These are phyloP conservation scores for Indicator indicator DNA, from an alignment of 2,113 vertebrate species.

Conservation along the genomic window DNA sequence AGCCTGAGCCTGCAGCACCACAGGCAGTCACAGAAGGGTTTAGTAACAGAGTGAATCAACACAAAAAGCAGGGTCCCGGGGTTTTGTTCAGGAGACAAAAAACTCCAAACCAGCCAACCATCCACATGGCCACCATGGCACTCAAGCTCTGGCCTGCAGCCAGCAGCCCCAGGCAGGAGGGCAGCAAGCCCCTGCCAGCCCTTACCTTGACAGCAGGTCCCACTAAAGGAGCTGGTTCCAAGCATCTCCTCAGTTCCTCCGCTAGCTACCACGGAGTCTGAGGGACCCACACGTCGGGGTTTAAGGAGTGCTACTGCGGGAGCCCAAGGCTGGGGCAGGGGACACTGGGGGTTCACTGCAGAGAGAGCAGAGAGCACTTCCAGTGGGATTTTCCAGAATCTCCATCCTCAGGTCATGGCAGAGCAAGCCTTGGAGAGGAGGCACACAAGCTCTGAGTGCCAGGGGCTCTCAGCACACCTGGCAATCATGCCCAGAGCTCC, in stretches of 20 bases:
- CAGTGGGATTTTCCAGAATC: neutral
- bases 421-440: neutral
- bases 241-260: neutral
- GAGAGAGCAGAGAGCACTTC: neutral
- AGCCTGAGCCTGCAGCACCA: slow-evolving; percentile 58
- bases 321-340: neutral
- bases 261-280: neutral
- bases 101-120: neutral
- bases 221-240: neutral
- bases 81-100: neutral
- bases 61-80: neutral
- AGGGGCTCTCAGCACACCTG: neutral
- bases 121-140: neutral
- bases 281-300: neutral
- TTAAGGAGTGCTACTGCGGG: neutral
- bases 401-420: neutral
- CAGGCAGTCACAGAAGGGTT: neutral
- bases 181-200: neutral
- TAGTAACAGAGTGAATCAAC: neutral
- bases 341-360: neutral
- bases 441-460: accelerated
- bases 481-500: neutral
- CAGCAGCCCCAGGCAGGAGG: accelerated
- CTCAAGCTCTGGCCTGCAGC: neutral
- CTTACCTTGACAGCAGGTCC: neutral